phyloP scores from a whole-genome alignment of 2,797 vertebrate genomes.

The Malurus splendens region DNA sequence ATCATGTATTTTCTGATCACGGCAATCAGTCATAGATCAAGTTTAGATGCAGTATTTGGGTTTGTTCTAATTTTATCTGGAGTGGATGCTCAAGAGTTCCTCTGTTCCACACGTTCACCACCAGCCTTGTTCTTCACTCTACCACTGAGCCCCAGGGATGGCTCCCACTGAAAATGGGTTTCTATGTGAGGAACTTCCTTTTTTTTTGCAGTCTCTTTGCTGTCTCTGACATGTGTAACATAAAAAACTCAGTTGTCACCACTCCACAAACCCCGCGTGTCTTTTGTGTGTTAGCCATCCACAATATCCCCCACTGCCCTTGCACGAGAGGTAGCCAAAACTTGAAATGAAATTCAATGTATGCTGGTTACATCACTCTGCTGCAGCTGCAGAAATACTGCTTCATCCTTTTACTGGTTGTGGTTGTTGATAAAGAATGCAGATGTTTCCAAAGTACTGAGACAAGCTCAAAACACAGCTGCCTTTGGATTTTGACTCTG shows the following conservation, averaged over 20 bases:
- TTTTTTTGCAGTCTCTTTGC: neutral
- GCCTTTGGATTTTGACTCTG: constrained; percentile 31
- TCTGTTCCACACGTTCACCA: neutral
- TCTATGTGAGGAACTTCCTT: neutral
- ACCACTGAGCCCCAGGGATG: neutral
- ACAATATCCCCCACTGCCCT: neutral
- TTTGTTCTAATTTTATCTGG: constrained; percentile 9
- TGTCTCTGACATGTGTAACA: neutral
- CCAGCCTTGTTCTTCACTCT: neutral
- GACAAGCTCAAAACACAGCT: constrained; percentile 48
- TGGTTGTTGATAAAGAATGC: constrained; percentile 48
- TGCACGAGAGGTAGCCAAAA: neutral
- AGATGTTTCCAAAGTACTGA: constrained; percentile 57
- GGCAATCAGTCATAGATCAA: neutral
- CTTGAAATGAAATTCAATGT: constrained; percentile 17
- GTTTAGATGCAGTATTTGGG: neutral
- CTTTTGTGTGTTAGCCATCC: neutral
- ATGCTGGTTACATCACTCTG: constrained; percentile 14
- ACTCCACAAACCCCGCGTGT: neutral
- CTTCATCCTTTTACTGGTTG: constrained; percentile 33
- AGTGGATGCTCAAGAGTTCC: neutral
- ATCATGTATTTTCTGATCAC: neutral
- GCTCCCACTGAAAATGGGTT: neutral
- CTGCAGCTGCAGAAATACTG: constrained; percentile 44
- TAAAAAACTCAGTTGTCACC: neutral